These are phyloP conservation scores for Varecia variegata DNA, from an alignment of 2,797 vertebrate genomes.

Conservation along the genomic window DNA sequence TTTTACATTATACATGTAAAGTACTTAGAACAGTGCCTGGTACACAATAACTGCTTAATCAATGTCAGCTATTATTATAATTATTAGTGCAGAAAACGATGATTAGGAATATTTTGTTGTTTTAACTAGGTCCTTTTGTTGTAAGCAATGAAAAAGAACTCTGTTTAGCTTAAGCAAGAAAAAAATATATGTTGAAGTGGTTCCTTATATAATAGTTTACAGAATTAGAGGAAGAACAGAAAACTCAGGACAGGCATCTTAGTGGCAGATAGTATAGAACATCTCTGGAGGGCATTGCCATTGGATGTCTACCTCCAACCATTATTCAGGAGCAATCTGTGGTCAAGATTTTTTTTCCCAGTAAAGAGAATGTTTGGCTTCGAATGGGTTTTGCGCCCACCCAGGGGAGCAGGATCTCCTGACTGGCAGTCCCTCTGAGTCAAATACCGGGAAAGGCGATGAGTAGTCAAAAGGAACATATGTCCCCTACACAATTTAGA, in stretches of 20 bases:
- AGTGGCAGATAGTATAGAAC: neutral
- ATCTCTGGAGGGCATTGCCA: neutral
- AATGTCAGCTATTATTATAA: neutral
- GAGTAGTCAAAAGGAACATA: neutral
- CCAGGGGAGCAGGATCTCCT: neutral
- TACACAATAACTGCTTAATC: neutral
- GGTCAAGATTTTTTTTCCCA: neutral
- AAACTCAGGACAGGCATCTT: neutral
- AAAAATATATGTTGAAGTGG: neutral
- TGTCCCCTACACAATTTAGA: neutral
- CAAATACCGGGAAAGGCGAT: neutral
- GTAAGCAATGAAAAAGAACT: neutral
- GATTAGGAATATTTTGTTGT: neutral
- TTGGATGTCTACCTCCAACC: neutral
- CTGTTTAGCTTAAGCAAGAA: neutral
- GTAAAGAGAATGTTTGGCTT: neutral
- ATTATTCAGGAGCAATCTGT: neutral
- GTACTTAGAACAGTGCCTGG: neutral
- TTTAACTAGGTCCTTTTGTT: neutral
- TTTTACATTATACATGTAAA: neutral
- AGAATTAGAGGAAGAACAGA: neutral
- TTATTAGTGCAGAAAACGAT: neutral
- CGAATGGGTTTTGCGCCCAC: neutral
- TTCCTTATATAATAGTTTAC: neutral
- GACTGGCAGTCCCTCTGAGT: neutral